phyloP scores from a whole-genome alignment of 1,140 invertebrate species.

The Asobara japonica region DNA sequence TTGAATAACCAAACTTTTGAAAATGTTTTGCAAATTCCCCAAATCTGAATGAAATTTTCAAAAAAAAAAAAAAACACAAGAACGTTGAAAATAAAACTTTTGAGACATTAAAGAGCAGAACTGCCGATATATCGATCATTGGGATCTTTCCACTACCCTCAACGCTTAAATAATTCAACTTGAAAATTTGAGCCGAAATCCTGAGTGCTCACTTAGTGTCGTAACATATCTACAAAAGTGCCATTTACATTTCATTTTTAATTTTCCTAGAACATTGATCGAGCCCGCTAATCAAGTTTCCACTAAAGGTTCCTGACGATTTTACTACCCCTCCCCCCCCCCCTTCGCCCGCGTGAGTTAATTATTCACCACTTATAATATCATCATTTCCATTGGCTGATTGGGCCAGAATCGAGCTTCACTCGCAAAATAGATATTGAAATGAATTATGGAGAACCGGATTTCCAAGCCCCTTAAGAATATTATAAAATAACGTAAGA shows the following conservation, averaged over 20 bases:
- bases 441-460: background rate
- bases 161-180: background rate
- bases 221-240: background rate
- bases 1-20: too few species aligned
- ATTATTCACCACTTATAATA: background rate
- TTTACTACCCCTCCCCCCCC: background rate
- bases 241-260: background rate
- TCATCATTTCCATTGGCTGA: slow-evolving; percentile 2
- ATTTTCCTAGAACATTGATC: background rate
- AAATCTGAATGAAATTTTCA: too few species aligned
- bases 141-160: too few species aligned
- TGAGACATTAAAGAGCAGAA: too few species aligned
- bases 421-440: background rate
- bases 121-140: too few species aligned
- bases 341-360: too few species aligned
- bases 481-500: too few species aligned
- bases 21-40: too few species aligned
- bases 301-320: background rate
- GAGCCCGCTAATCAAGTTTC: background rate
- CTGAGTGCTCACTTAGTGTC: background rate
- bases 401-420: background rate
- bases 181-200: background rate
- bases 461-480: too few species aligned
- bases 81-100: too few species aligned
- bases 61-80: too few species aligned